phyloP scores from a whole-genome alignment of 37 sponge, comb jelly and placozoan species.

The Dysidea cf. avara region DNA sequence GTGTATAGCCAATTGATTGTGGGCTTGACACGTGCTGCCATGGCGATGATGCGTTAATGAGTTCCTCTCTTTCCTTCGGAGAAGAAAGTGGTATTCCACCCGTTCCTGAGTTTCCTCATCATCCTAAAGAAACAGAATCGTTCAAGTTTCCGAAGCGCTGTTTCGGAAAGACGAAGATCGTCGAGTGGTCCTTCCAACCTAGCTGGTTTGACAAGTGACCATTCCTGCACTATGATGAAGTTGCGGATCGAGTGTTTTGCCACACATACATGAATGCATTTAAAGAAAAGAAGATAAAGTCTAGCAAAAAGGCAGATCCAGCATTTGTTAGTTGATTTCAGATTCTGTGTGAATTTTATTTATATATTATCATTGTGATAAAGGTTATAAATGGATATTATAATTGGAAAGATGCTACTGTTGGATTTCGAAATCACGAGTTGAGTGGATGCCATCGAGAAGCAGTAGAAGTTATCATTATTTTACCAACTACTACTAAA shows the following conservation, averaged over 20 bases:
- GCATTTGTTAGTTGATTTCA: conserved; percentile 10
- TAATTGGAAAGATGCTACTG: conserved; percentile 59
- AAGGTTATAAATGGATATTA: conserved; percentile 27
- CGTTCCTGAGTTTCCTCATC: too few species aligned
- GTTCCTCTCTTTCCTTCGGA: too few species aligned
- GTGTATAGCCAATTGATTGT: too few species aligned
- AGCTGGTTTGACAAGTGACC: conserved; percentile 42
- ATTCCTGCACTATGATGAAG: conserved; percentile 51
- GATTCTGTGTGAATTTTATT: background rate
- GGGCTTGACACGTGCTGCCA: too few species aligned
- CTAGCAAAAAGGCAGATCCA: background rate
- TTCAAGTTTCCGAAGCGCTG: too few species aligned
- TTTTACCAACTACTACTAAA: conserved; percentile 25
- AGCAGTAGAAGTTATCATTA: background rate
- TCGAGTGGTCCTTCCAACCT: too few species aligned
- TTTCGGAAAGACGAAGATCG: too few species aligned
- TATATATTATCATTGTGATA: background rate
- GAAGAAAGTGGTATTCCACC: too few species aligned
- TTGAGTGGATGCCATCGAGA: conserved; percentile 29
- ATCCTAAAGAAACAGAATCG: too few species aligned
- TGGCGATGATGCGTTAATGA: too few species aligned
- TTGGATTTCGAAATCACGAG: too few species aligned
- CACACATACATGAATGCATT: conserved; percentile 30
- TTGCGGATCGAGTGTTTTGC: conserved; percentile 32
- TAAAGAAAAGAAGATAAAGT: conserved; percentile 30